A percentile compares a stretch with the other conserved stretches of the same genome.
phyloP scores from a whole-genome alignment of 2,888 invertebrate genomes.

The Belgica antarctica region DNA sequence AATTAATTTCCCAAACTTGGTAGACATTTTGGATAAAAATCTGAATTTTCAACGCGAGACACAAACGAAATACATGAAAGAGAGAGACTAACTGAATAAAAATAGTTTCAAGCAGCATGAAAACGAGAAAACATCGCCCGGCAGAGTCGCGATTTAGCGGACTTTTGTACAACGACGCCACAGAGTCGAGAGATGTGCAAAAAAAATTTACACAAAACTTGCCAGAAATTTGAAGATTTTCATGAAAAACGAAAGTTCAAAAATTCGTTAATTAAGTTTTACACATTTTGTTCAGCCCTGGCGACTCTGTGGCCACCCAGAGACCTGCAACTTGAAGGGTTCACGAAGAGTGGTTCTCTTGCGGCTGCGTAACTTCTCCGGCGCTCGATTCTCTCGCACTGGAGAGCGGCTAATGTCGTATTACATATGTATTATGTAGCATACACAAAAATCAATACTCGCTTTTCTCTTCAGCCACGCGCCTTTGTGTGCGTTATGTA shows the following conservation, averaged over 20 bases:
- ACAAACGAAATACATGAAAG: conserved; percentile 43
- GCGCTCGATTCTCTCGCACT: neutral
- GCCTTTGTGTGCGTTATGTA: neutral
- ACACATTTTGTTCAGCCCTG: neutral
- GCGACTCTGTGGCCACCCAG: neutral
- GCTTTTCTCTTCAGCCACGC: neutral
- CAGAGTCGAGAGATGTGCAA: conserved; percentile 3
- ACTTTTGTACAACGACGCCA: neutral
- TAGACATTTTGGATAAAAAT: conserved; percentile 43
- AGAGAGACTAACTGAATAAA: conserved; percentile 43
- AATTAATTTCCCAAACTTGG: conserved; percentile 42
- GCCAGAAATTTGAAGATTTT: neutral
- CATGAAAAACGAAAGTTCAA: neutral
- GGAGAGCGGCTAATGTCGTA: neutral
- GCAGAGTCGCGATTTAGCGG: conserved; percentile 12
- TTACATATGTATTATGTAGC: neutral
- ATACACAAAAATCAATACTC: conserved; percentile 21
- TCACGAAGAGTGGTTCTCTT: neutral
- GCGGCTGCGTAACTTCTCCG: conserved; percentile 10
- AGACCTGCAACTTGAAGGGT: neutral
- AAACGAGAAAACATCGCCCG: conserved; percentile 7
- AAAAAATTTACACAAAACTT: neutral
- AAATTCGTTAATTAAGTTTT: neutral
- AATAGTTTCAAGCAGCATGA: conserved; percentile 43
- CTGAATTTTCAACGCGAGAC: conserved; percentile 39